Evolutionary conservation across 2,113 vertebrate species (phyloP).

Genomic region (Chaetops frenatus): DNA sequence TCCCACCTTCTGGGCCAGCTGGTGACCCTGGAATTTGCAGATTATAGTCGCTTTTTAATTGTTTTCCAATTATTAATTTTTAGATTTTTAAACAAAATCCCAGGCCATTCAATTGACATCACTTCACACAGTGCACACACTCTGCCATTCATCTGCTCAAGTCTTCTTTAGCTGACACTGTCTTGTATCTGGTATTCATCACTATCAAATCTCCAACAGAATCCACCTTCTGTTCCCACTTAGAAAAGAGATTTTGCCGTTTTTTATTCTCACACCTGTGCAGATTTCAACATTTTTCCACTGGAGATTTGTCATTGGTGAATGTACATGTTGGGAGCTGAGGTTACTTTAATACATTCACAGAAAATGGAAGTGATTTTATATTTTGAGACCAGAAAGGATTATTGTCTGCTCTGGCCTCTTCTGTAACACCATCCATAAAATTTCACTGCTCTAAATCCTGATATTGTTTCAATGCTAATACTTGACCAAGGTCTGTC

Average conservation of each 20-base stretch:
- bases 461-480: neutral
- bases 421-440: neutral
- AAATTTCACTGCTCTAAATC: neutral
- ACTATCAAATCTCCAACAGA: slow-evolving; percentile 42
- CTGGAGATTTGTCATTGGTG: slow-evolving; percentile 6
- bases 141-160: slow-evolving; percentile 60
- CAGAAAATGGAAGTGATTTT: neutral
- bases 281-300: slow-evolving; percentile 8
- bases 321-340: neutral
- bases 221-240: slow-evolving; percentile 60
- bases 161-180: slow-evolving; percentile 51
- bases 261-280: slow-evolving; percentile 49
- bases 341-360: neutral
- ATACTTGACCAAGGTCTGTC: neutral
- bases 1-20: slow-evolving; percentile 18
- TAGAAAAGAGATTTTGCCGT: slow-evolving; percentile 53
- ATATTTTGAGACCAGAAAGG: neutral
- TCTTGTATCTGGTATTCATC: slow-evolving; percentile 49
- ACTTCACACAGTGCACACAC: slow-evolving; percentile 11
- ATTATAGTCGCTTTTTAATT: slow-evolving; percentile 28
- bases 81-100: slow-evolving; percentile 49
- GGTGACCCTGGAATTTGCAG: slow-evolving; percentile 27
- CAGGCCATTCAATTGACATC: slow-evolving; percentile 57
- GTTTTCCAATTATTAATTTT: slow-evolving; percentile 11
- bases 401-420: neutral